A percentile compares a stretch with the other conserved stretches of the same genome.
These are phyloP conservation scores for Nasonovia ribisnigri DNA, from an alignment of 2,888 invertebrate species.

Conservation along the genomic window DNA sequence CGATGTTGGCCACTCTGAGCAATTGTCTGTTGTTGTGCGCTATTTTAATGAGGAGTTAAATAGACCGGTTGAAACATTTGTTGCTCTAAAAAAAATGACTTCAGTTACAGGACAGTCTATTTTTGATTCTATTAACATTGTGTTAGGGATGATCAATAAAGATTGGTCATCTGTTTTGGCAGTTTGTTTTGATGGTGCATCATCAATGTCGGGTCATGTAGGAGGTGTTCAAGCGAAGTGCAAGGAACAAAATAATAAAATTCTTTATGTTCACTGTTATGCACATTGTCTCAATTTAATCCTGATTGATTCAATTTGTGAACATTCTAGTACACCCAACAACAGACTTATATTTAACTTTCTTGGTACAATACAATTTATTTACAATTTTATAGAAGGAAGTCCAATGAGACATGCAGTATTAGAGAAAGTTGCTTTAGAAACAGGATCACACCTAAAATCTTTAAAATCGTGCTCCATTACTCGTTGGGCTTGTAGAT, in stretches of 20 bases:
- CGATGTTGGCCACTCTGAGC: neutral
- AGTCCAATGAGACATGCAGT: too few species aligned
- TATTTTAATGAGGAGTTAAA: conserved; percentile 8
- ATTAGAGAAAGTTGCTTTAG: too few species aligned
- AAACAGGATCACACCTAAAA: too few species aligned
- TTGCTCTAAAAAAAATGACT: conserved; percentile 14
- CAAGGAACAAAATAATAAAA: too few species aligned
- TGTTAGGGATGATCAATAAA: neutral
- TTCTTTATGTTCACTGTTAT: neutral
- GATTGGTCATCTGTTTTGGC: neutral
- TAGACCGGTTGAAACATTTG: conserved; percentile 3
- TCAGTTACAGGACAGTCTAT: conserved; percentile 8
- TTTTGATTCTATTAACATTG: neutral
- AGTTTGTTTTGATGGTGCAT: neutral
- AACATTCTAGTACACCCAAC: neutral
- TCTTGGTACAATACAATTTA: too few species aligned
- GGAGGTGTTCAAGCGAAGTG: too few species aligned
- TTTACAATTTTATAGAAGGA: too few species aligned
- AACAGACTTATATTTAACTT: too few species aligned
- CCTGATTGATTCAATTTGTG: neutral
- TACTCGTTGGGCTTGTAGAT: too few species aligned
- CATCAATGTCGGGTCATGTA: too few species aligned
- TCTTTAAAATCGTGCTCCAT: too few species aligned
- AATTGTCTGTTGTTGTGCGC: neutral
- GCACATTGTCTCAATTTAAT: neutral